phyloP scores from a whole-genome alignment of 1,140 invertebrate species.

The Chlorops oryzae region DNA sequence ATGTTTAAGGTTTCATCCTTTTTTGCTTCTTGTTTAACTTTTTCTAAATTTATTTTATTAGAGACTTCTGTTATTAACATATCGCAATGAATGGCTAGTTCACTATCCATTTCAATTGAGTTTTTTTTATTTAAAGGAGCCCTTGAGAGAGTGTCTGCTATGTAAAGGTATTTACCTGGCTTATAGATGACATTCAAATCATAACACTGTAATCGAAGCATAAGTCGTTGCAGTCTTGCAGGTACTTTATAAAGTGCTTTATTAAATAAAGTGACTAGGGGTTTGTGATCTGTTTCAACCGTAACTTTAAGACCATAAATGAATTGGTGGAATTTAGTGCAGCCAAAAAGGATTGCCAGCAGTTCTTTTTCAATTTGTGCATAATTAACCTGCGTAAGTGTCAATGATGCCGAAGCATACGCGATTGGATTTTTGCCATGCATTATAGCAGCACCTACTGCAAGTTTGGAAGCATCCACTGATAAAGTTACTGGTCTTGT shows the following conservation, averaged over 20 bases:
- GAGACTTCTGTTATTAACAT: slow-evolving; percentile 14
- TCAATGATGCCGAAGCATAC: slow-evolving; percentile 28
- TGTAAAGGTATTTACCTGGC: slow-evolving; percentile 47
- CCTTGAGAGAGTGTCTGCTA: slow-evolving; percentile 48
- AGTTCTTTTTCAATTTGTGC: slow-evolving; percentile 49
- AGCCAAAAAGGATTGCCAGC: slow-evolving; percentile 43
- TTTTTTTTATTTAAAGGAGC: slow-evolving; percentile 14
- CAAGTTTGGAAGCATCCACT: slow-evolving; percentile 36
- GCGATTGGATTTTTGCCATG: slow-evolving; percentile 37
- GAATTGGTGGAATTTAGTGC: slow-evolving; percentile 44
- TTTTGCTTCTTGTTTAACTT: slow-evolving; percentile 12
- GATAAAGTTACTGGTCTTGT: slow-evolving; percentile 31
- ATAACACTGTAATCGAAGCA: slow-evolving; percentile 41
- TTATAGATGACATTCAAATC: slow-evolving; percentile 44
- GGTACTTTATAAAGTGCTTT: slow-evolving; percentile 44
- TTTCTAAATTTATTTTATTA: slow-evolving; percentile 29
- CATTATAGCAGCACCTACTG: slow-evolving; percentile 34
- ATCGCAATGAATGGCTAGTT: slow-evolving; percentile 17
- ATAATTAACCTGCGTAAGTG: slow-evolving; percentile 43
- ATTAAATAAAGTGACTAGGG: slow-evolving; percentile 45
- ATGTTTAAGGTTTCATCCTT: slow-evolving; percentile 24
- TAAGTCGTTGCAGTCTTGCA: slow-evolving; percentile 32
- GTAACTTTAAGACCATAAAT: slow-evolving; percentile 27
- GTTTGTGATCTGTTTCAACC: slow-evolving; percentile 50
- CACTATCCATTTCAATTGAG: slow-evolving; percentile 18